Evolutionary conservation across 2,113 vertebrate species (phyloP), one percentile per base, ranked within the genome.

Genomic region (Cinclus mexicanus): DNA sequence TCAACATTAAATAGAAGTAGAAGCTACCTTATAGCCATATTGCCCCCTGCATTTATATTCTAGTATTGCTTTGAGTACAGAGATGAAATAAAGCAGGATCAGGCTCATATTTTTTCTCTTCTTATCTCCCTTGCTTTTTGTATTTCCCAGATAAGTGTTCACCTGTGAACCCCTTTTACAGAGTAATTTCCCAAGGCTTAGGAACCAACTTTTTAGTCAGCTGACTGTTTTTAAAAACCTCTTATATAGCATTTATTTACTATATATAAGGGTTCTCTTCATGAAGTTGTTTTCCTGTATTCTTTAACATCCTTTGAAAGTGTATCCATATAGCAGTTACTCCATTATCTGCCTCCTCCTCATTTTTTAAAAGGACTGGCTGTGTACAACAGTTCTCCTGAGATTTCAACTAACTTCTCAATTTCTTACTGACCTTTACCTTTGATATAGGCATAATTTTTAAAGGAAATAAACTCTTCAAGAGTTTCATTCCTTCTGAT

Each of bases 21-120:
- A 86, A 92, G 41, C 68, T 92, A 81, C 76, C 68, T 93, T 87
- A 93, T 94, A 93, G 68, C 64, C 94, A 93, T 86, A 91, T 96
- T 96, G 92, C 87, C 90, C 92, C 90, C 94, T 96, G 90, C 59
- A 88, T 92, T 91, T 90, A 70, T 85, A 67, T 70, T 80, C 39
- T 59, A 92, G 92, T 92, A 94, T 63, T 96, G 65, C 94, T 95
- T 41, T 83, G 56, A 88, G 20, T 28, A 83, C 31, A 39, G 60
- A 44, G 19, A 60, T 46, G 12, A 86, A 83, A 39, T 52, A 78
- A 64, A 74, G 13, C 29, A 75, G 55, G 39, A 39, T 42, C 20
- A 64, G 28, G 25, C 24, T 83, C n/a, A 14, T 56, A 44, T n/a
- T 81, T 89, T 91, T 68, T 14, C 33, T 59, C 10, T 89, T 33